phyloP scores from a whole-genome alignment of 2,888 invertebrate genomes.

The Tridacna crocea region DNA sequence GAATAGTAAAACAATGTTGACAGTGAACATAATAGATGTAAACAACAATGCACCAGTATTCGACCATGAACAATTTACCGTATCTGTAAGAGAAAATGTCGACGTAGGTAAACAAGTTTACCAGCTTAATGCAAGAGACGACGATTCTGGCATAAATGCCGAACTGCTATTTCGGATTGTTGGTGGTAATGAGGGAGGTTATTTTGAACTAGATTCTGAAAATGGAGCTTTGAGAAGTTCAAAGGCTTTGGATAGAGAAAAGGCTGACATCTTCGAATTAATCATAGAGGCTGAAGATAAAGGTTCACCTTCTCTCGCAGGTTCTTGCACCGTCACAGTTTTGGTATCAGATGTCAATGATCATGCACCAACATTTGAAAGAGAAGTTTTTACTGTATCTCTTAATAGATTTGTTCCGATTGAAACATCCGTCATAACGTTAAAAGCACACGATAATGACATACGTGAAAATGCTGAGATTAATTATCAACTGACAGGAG shows the following conservation, averaged over 20 bases:
- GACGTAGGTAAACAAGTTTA: constrained; percentile 47
- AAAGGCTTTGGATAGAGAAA: constrained; percentile 68
- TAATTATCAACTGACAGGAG: constrained; percentile 50
- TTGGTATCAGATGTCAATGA: constrained; percentile 72
- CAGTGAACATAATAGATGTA: constrained; percentile 61
- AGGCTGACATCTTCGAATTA: constrained; percentile 38
- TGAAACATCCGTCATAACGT: constrained; percentile 47
- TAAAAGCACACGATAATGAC: constrained; percentile 67
- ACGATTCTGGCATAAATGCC: constrained; percentile 66
- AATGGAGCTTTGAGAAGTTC: constrained; percentile 64
- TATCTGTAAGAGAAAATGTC: constrained; percentile 60
- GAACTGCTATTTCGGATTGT: constrained; percentile 64
- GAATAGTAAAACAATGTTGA: constrained; percentile 58
- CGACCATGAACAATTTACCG: constrained; percentile 32
- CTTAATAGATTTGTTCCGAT: constrained; percentile 48
- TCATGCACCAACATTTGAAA: constrained; percentile 62
- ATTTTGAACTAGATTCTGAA: constrained; percentile 55
- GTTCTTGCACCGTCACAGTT: constrained; percentile 60
- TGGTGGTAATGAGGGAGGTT: constrained; percentile 54
- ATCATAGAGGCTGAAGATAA: constrained; percentile 65
- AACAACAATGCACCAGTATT: constrained; percentile 69
- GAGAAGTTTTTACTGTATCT: constrained; percentile 41
- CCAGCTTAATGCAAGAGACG: constrained; percentile 65
- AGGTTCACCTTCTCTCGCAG: constrained; percentile 53
- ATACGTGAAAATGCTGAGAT: constrained; percentile 55